A percentile compares a stretch with the other conserved stretches of the same genome.
These are phyloP conservation scores for Ophion obscuratus DNA, from an alignment of 2,888 invertebrate genomes.

Conservation along the genomic window DNA sequence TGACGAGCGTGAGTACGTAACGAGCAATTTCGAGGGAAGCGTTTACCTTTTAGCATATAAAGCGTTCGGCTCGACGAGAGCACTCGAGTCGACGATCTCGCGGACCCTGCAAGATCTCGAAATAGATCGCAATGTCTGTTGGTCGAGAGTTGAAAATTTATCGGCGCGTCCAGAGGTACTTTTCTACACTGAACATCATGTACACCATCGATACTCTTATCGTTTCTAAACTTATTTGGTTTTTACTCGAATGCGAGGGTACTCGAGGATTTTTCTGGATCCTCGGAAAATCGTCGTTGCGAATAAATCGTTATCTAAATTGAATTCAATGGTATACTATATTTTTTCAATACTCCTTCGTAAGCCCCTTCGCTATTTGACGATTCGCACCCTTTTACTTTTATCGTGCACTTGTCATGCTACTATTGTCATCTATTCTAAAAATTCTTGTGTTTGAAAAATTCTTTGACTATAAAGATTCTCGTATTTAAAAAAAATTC, in stretches of 20 bases:
- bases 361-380: not conserved
- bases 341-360: not conserved
- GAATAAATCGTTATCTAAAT: not conserved
- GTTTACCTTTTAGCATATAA: slow-evolving; percentile 34
- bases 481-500: no score
- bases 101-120: slow-evolving; percentile 41
- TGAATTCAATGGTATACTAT: not conserved
- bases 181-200: slow-evolving; percentile 17
- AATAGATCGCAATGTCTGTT: slow-evolving; percentile 45
- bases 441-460: not conserved
- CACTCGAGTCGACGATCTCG: slow-evolving; percentile 34
- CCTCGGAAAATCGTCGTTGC: not conserved
- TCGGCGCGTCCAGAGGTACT: slow-evolving; percentile 9
- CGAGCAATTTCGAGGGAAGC: slow-evolving; percentile 30
- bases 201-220: not conserved
- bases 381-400: not conserved
- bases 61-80: slow-evolving; percentile 42
- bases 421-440: not conserved
- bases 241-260: not conserved
- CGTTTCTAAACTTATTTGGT: not conserved
- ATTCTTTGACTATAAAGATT: no score
- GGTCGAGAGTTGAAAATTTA: slow-evolving; percentile 37
- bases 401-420: not conserved
- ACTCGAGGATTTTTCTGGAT: not conserved
- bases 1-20: slow-evolving; percentile 10